These are phyloP conservation scores for Ophion ellenae DNA, from an alignment of 2,888 invertebrate species.

Conservation along the genomic window DNA sequence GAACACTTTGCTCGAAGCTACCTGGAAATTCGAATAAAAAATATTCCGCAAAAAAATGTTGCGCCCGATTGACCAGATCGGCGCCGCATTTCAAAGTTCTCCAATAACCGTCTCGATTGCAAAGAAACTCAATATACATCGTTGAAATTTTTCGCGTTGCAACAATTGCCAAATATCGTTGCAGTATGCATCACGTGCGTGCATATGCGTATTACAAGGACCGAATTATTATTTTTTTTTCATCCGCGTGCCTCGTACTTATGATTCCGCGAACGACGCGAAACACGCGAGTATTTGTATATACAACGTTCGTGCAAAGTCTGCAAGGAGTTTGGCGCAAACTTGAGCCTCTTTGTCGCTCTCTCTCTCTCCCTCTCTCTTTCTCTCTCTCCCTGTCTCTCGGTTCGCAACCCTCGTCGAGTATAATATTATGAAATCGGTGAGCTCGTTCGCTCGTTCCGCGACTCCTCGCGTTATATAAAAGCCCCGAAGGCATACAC, in stretches of 20 bases:
- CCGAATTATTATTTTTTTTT: slow-evolving; percentile 9
- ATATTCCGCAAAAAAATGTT: no score
- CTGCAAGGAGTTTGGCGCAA: slow-evolving; percentile 41
- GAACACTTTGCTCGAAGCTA: no score
- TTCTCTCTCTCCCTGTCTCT: slow-evolving; percentile 41
- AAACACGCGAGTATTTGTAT: slow-evolving; percentile 7
- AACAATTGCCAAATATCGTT: slow-evolving; percentile 4
- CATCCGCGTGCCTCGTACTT: slow-evolving; percentile 22
- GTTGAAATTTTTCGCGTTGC: neutral
- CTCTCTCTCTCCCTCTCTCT: neutral
- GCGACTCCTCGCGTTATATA: slow-evolving; percentile 62
- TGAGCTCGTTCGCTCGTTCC: slow-evolving; percentile 57
- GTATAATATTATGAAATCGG: slow-evolving; percentile 68
- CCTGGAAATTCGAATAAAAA: no score
- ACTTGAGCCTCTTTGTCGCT: slow-evolving; percentile 50
- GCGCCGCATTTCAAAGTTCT: no score
- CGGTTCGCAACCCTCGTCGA: slow-evolving; percentile 63
- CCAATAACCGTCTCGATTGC: no score
- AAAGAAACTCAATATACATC: no score
- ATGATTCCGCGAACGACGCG: slow-evolving; percentile 18
- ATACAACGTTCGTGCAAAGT: slow-evolving; percentile 25
- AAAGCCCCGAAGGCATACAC: slow-evolving; percentile 44
- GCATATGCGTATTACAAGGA: neutral
- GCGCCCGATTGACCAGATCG: no score
- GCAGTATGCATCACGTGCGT: neutral